These are phyloP conservation scores for Mellilla xanthometata DNA, from an alignment of 2,888 invertebrate genomes.

Conservation along the genomic window DNA sequence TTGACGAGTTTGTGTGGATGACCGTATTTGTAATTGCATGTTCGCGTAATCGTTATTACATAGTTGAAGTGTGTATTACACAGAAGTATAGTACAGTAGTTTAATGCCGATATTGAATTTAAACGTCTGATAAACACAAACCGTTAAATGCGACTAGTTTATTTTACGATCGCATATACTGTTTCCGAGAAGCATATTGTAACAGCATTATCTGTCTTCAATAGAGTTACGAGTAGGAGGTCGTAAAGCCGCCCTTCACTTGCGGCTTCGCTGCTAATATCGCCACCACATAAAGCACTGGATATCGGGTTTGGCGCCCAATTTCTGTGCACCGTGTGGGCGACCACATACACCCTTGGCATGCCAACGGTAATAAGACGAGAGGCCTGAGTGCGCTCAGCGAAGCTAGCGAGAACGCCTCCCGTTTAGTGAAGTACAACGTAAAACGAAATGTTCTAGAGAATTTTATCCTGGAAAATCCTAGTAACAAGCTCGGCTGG, in stretches of 20 bases:
- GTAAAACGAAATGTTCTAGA: conserved; percentile 21
- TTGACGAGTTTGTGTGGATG: too few species aligned
- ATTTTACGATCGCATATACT: conserved; percentile 12
- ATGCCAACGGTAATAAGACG: conserved; percentile 5
- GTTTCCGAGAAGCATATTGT: conserved; percentile 20
- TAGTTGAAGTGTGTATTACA: too few species aligned
- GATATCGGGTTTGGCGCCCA: conserved; percentile 22
- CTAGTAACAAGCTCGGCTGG: conserved; percentile 28
- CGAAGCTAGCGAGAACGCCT: conserved; percentile 13
- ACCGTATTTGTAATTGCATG: too few species aligned
- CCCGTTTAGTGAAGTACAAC: conserved; percentile 10
- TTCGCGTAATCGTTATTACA: too few species aligned
- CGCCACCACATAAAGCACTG: conserved; percentile 24
- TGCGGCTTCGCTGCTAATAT: conserved; percentile 22
- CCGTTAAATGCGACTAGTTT: neutral
- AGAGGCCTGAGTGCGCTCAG: conserved; percentile 15
- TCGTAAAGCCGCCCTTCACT: conserved; percentile 31
- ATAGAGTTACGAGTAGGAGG: conserved; percentile 26
- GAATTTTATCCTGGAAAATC: conserved; percentile 28
- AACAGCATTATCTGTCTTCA: conserved; percentile 25
- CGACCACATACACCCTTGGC: conserved; percentile 6
- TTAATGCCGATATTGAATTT: too few species aligned
- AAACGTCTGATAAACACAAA: too few species aligned
- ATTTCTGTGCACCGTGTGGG: conserved; percentile 16
- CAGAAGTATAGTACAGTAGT: too few species aligned